Evolutionary conservation across 1,140 invertebrate genomes (phyloP).

Genomic region (Calycopis cecrops): DNA sequence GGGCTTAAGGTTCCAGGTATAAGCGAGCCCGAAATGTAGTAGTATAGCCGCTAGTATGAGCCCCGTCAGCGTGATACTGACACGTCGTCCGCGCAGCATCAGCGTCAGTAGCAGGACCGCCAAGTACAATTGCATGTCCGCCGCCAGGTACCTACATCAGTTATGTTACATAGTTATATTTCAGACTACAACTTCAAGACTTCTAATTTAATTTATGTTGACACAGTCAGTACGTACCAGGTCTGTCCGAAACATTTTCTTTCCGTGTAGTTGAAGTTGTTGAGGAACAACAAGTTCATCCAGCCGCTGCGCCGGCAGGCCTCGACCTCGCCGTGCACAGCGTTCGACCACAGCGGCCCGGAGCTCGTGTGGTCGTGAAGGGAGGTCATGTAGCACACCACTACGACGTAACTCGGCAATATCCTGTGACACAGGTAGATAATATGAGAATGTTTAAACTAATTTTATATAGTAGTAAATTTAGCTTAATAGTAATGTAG

Average conservation of each 20-base stretch:
- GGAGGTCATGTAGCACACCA: constrained; percentile 54
- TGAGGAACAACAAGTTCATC: constrained; percentile 80
- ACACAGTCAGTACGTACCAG: too few species aligned
- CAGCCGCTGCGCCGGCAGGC: constrained; percentile 79
- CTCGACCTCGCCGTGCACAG: constrained; percentile 56
- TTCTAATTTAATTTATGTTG: too few species aligned
- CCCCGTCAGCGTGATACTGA: constrained; percentile 31
- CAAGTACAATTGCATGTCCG: constrained; percentile 4
- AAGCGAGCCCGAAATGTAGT: constrained; percentile 34
- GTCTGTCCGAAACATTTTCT: constrained; percentile 61
- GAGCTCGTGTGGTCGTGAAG: constrained; percentile 47
- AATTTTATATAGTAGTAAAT: too few species aligned
- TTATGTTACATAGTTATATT: too few species aligned
- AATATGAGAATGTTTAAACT: too few species aligned
- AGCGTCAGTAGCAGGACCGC: constrained; percentile 3
- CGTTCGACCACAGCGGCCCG: constrained; percentile 54
- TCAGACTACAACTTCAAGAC: too few species aligned
- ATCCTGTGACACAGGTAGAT: constrained; percentile 35
- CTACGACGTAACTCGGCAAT: constrained; percentile 55
- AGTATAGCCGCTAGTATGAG: constrained; percentile 31
- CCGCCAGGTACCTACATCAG: constrained; percentile 63
- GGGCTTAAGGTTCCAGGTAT: constrained; percentile 43
- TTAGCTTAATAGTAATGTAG: too few species aligned
- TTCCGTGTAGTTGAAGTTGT: constrained; percentile 68
- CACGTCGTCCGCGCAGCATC: constrained; percentile 24